These are phyloP conservation scores for Limenitis camilla DNA, from an alignment of 2,888 invertebrate genomes.

Conservation along the genomic window DNA sequence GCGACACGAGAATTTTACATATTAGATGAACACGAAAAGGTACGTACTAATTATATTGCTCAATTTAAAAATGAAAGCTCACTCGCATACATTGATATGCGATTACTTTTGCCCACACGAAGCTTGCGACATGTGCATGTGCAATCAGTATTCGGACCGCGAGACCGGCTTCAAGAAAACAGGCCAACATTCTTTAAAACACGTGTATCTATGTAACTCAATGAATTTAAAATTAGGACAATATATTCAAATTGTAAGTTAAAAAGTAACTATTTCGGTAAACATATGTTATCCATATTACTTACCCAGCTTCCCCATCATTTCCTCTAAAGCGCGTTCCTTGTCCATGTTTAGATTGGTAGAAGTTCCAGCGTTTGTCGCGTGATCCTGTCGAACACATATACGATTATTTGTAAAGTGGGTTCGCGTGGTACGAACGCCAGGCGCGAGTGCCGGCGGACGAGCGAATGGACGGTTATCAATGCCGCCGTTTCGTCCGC, in stretches of 20 bases:
- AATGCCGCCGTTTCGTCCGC: conserved; percentile 29
- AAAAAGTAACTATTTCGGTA: background rate
- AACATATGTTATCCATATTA: conserved; percentile 43
- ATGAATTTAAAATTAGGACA: background rate
- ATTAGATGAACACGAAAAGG: no score
- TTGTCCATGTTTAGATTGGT: conserved; percentile 68
- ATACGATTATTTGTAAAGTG: conserved; percentile 47
- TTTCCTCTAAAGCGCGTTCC: conserved; percentile 77
- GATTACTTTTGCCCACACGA: conserved; percentile 10
- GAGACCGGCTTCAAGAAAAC: conserved; percentile 12
- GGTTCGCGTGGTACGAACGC: conserved; percentile 40
- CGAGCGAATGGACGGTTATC: conserved; percentile 55
- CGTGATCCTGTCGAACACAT: conserved; percentile 45
- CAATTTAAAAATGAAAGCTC: conserved; percentile 21
- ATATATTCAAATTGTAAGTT: background rate
- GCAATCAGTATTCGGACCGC: conserved; percentile 19
- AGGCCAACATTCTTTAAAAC: conserved; percentile 7
- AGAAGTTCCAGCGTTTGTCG: conserved; percentile 21
- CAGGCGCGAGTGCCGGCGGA: conserved; percentile 61
- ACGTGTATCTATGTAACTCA: conserved; percentile 3
- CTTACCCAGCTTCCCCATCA: conserved; percentile 80
- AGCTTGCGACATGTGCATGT: conserved; percentile 25
- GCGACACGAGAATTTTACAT: no score
- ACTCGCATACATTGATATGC: conserved; percentile 5
- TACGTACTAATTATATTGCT: background rate